A percentile compares a stretch with the other conserved stretches of the same genome.
Evolutionary conservation across 2,113 vertebrate genomes (phyloP).

Genomic region (Dermatemys mawii): DNA sequence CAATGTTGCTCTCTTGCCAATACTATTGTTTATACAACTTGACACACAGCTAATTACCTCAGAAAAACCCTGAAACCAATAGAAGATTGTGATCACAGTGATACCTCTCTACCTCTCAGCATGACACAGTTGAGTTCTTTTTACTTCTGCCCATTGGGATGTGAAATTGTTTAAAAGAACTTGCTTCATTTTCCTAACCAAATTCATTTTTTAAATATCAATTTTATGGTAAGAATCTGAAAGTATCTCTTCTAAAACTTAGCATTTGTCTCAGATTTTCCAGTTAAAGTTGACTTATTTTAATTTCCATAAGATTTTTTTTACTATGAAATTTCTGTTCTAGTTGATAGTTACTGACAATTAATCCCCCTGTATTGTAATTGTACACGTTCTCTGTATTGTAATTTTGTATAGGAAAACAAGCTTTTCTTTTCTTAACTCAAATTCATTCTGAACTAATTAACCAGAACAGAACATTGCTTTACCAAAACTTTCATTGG

Average conservation of each 20-base stretch:
- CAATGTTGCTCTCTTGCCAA: slow-evolving; percentile 34
- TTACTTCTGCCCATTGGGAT: slow-evolving; percentile 29
- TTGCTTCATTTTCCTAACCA: slow-evolving; percentile 40
- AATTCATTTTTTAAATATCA: slow-evolving; percentile 27
- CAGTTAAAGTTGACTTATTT: slow-evolving; percentile 52
- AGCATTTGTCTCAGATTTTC: slow-evolving; percentile 40
- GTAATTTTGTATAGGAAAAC: slow-evolving; percentile 66
- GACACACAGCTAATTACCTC: slow-evolving; percentile 61
- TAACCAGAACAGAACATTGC: neutral
- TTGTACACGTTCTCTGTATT: slow-evolving; percentile 53
- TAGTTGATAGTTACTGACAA: slow-evolving; percentile 50
- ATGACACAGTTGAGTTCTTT: slow-evolving; percentile 58
- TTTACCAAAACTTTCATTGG: slow-evolving; percentile 62
- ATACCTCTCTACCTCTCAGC: slow-evolving; percentile 76
- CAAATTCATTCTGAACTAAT: neutral
- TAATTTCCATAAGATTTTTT: slow-evolving; percentile 35
- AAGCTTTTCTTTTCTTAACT: slow-evolving; percentile 31
- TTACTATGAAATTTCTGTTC: slow-evolving; percentile 48
- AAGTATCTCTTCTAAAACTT: slow-evolving; percentile 35
- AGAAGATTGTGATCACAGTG: slow-evolving; percentile 70
- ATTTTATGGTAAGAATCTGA: slow-evolving; percentile 29
- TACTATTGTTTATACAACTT: slow-evolving; percentile 45
- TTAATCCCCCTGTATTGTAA: slow-evolving; percentile 34
- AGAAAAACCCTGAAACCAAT: slow-evolving; percentile 65
- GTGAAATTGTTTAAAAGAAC: neutral